Evolutionary conservation across 2,113 vertebrate genomes (phyloP).

Genomic region (Lepisosteus osseus): DNA sequence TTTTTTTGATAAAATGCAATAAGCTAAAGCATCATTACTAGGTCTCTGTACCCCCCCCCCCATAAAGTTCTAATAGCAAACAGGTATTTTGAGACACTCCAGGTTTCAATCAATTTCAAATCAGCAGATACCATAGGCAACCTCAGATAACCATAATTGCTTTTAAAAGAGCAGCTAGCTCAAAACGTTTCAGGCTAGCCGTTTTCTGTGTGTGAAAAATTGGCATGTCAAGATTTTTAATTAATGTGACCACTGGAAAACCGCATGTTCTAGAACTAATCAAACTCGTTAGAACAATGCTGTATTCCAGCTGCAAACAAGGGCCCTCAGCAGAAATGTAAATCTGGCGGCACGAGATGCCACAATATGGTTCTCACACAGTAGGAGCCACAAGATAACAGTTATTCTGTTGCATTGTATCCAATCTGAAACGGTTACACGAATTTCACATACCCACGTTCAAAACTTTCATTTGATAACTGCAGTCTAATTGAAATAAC

Average conservation of each 20-base stretch:
- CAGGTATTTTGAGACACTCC: conserved; percentile 22
- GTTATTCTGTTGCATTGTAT: too few species aligned
- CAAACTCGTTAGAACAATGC: conserved; percentile 11
- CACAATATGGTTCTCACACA: background rate
- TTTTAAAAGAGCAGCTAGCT: conserved; percentile 10
- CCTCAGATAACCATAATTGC: conserved; percentile 13
- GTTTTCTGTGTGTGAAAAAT: conserved; percentile 14
- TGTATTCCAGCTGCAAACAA: conserved; percentile 19
- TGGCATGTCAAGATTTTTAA: conserved; percentile 24
- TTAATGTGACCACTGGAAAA: conserved; percentile 19
- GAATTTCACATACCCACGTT: too few species aligned
- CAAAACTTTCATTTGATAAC: too few species aligned
- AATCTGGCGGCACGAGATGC: background rate
- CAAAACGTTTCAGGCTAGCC: conserved; percentile 3
- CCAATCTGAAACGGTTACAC: too few species aligned
- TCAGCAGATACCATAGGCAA: conserved; percentile 18
- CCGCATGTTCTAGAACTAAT: conserved; percentile 17
- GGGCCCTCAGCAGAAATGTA: conserved; percentile 15
- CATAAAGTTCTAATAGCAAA: conserved; percentile 33
- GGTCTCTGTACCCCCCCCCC: conserved; percentile 23
- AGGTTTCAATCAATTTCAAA: conserved; percentile 16
- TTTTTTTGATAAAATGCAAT: conserved; percentile 32
- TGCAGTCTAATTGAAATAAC: too few species aligned
- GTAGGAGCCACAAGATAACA: too few species aligned
- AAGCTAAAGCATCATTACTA: conserved; percentile 25